phyloP scores from a whole-genome alignment of 2,797 vertebrate genomes.

The Hemitrygon akajei region DNA sequence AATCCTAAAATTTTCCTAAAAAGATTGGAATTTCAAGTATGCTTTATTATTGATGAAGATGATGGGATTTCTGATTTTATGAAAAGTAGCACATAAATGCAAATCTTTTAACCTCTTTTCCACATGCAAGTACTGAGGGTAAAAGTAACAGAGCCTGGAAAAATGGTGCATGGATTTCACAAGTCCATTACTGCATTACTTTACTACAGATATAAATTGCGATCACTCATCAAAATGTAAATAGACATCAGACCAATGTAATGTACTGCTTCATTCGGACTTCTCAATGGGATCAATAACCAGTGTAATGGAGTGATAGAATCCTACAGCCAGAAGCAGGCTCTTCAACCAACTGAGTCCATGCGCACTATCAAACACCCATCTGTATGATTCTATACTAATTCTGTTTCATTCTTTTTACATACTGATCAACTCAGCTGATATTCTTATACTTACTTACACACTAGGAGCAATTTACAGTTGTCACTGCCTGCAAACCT shows the following conservation, averaged over 20 bases:
- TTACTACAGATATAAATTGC: not conserved
- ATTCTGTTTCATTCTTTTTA: no score
- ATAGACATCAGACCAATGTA: not conserved
- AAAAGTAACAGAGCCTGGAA: not conserved
- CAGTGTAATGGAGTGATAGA: no score
- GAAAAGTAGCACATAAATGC: not conserved
- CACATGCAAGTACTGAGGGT: not conserved
- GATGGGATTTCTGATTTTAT: not conserved
- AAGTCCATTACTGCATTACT: not conserved
- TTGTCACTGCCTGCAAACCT: no score
- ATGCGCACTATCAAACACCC: no score
- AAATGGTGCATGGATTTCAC: not conserved
- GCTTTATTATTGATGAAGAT: not conserved
- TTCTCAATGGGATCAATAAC: not conserved
- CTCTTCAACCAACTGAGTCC: no score
- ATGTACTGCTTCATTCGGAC: not conserved
- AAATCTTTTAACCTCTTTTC: not conserved
- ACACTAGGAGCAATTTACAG: no score
- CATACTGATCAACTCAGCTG: no score
- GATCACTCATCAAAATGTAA: not conserved
- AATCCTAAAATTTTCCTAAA: not conserved
- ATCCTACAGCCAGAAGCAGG: no score
- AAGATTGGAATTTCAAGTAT: not conserved
- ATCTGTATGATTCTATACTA: no score
- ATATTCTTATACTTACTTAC: no score